A percentile compares a stretch with the other conserved stretches of the same genome.
These are phyloP conservation scores for Nettapus auritus DNA, from an alignment of 2,113 vertebrate genomes.

Conservation along the genomic window DNA sequence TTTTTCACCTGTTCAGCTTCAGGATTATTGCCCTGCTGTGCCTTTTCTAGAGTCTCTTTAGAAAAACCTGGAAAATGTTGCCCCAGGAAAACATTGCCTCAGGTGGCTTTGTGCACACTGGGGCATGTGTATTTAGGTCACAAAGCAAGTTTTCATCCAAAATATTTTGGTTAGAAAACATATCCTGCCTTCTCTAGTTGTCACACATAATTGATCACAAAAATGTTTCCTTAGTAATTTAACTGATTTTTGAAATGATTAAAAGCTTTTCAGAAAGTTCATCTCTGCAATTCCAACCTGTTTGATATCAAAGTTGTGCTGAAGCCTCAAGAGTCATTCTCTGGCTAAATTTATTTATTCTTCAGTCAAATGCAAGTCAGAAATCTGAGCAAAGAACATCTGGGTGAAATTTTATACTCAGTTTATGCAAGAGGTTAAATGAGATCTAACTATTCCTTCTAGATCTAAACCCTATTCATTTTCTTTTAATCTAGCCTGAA, in stretches of 20 bases:
- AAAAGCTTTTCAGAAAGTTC: background rate
- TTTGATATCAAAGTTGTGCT: conserved; percentile 3
- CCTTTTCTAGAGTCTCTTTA: background rate
- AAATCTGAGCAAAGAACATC: background rate
- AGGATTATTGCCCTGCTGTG: background rate
- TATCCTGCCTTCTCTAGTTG: background rate
- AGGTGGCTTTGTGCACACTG: background rate
- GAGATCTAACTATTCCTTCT: background rate
- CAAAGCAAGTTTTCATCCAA: background rate
- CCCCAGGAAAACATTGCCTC: background rate
- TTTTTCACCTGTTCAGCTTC: background rate
- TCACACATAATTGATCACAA: background rate
- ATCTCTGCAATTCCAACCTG: background rate
- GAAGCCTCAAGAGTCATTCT: background rate
- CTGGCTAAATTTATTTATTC: conserved; percentile 17
- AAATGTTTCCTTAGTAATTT: background rate
- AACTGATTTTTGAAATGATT: background rate
- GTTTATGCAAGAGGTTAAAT: conserved; percentile 47
- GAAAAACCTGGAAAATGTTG: background rate
- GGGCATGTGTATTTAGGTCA: background rate
- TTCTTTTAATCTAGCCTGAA: conserved; percentile 8
- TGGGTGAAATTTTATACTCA: conserved; percentile 7
- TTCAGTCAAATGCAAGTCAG: background rate
- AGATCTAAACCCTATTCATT: conserved; percentile 25
- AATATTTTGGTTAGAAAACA: background rate